Percentiles rank a stretch among this genome's conserved stretches.
Evolutionary conservation across 2,797 vertebrate genomes (phyloP).

Genomic region (Orientallactaga sibirica): DNA sequence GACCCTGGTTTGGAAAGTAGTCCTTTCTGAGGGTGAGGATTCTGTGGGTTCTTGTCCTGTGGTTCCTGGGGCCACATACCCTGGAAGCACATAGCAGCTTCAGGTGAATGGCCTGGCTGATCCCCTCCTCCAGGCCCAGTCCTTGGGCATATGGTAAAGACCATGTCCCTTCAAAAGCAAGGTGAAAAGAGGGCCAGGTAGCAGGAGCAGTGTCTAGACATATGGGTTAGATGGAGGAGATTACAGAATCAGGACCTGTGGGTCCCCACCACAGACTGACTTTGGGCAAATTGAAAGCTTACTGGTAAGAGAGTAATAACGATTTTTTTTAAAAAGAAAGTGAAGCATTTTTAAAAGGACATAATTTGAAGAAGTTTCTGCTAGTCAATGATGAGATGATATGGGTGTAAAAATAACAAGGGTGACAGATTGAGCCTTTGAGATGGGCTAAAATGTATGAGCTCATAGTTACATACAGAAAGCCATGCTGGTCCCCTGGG

Average conservation of each 20-base stretch:
- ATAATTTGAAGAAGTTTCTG: not conserved
- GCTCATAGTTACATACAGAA: not conserved
- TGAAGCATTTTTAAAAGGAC: not conserved
- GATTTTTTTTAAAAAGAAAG: not conserved
- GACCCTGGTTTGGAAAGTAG: rapidly evolving
- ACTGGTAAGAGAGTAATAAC: not conserved
- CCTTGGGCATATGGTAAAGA: not conserved
- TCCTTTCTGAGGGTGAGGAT: rapidly evolving
- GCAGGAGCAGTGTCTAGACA: rapidly evolving
- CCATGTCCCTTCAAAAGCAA: rapidly evolving
- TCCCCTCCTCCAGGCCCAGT: not conserved
- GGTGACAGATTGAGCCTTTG: not conserved
- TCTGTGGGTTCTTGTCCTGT: too few relatives aligned
- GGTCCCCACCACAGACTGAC: not conserved
- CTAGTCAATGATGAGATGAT: not conserved
- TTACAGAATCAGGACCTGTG: rapidly evolving
- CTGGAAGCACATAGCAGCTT: not conserved
- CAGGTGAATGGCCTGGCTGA: not conserved
- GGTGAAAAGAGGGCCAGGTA: not conserved
- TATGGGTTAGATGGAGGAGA: rapidly evolving
- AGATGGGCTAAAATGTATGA: rapidly evolving
- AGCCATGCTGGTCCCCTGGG: not conserved
- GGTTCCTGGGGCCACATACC: not conserved
- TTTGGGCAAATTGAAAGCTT: not conserved
- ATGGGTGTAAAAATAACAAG: not conserved